Evolutionary conservation across 2,797 vertebrate genomes (phyloP).

Genomic region (Pygocentrus nattereri): DNA sequence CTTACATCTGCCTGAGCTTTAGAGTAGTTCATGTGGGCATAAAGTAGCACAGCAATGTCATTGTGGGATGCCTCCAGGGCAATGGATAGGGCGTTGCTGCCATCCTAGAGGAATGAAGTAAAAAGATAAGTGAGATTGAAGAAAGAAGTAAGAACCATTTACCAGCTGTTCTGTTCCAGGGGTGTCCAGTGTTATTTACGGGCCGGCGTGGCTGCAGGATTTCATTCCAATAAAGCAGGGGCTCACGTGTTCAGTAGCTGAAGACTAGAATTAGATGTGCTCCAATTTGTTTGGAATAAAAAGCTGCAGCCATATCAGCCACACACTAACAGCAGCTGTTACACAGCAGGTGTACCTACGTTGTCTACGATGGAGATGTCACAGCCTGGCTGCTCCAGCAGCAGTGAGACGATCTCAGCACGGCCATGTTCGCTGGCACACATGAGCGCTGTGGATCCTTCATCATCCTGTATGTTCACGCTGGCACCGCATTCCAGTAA

Average conservation of each 20-base stretch:
- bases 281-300: too few species aligned
- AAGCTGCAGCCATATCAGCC: too few species aligned
- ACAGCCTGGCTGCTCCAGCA: conserved; percentile 89
- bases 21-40: conserved; percentile 84
- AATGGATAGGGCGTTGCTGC: conserved; percentile 85
- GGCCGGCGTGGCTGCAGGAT: too few species aligned
- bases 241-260: too few species aligned
- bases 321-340: neutral
- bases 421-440: conserved; percentile 94
- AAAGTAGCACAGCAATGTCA: conserved; percentile 86
- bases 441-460: conserved; percentile 95
- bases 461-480: conserved; percentile 91
- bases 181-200: neutral
- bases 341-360: conserved; percentile 73
- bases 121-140: too few species aligned
- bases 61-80: conserved; percentile 85
- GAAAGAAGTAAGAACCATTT: too few species aligned
- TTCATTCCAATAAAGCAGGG: too few species aligned
- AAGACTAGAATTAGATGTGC: too few species aligned
- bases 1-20: conserved; percentile 73
- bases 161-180: too few species aligned
- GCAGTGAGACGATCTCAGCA: conserved; percentile 87
- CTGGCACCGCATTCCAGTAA: conserved; percentile 87
- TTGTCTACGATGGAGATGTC: conserved; percentile 87
- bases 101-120: conserved; percentile 73